Percentiles rank a stretch among this genome's conserved stretches.
These are phyloP conservation scores for Exaiptasia diaphana DNA, from an alignment of 64 coral and sea anemone genomes.

Conservation along the genomic window DNA sequence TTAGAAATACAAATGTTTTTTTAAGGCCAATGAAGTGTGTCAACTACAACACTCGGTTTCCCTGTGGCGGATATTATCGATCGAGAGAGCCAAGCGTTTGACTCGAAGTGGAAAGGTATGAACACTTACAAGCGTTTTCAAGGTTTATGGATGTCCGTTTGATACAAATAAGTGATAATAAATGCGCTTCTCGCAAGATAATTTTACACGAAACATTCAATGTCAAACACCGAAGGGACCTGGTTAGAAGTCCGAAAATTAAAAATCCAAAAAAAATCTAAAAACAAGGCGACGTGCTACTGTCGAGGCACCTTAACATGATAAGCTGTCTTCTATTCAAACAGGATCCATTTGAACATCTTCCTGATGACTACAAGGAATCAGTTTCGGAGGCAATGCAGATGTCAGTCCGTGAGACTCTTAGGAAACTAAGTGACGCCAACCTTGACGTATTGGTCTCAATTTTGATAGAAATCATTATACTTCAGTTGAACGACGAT, in stretches of 20 bases:
- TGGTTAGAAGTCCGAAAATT: too few species aligned
- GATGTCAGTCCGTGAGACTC: not conserved
- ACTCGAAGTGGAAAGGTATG: conserved; percentile 10
- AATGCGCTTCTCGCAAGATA: too few species aligned
- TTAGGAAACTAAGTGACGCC: conserved; percentile 1
- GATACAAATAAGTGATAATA: too few species aligned
- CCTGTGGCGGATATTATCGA: conserved; percentile 28
- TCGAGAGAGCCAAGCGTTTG: conserved; percentile 37
- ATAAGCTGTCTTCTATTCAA: too few species aligned
- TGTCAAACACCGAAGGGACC: too few species aligned
- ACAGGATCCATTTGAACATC: conserved; percentile 50
- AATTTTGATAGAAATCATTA: conserved; percentile 6
- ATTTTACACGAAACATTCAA: too few species aligned
- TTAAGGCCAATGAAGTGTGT: conserved; percentile 24
- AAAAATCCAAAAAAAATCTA: too few species aligned
- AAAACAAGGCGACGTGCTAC: too few species aligned
- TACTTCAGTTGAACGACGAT: not conserved
- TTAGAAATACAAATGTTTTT: too few species aligned
- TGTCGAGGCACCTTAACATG: too few species aligned
- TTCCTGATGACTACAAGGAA: not conserved
- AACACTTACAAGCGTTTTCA: too few species aligned
- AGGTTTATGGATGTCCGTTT: too few species aligned
- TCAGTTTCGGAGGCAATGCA: not conserved
- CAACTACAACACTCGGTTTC: conserved; percentile 29
- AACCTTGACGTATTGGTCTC: not conserved